Evolutionary conservation across 64 coral and sea anemone genomes (phyloP).

Genomic region (Orbicella faveolata): DNA sequence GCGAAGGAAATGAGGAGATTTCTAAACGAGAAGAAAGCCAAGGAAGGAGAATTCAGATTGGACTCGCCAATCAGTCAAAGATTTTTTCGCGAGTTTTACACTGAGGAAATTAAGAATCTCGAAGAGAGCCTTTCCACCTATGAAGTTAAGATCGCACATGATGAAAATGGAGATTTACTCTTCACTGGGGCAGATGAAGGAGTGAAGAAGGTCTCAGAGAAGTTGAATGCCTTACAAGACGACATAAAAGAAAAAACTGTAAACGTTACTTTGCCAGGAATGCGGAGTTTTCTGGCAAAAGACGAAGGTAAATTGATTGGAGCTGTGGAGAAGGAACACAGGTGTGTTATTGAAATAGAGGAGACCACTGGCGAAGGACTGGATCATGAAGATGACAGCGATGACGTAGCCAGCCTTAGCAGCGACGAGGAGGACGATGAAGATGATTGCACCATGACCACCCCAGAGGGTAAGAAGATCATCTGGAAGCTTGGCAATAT

Average conservation of each 20-base stretch:
- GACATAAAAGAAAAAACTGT: background rate
- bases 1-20: background rate
- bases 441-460: background rate
- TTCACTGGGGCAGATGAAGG: slow-evolving; percentile 8
- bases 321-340: slow-evolving; percentile 3
- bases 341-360: slow-evolving; percentile 21
- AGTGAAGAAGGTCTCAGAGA: background rate
- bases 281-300: slow-evolving; percentile 14
- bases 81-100: background rate
- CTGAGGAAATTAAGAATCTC: background rate
- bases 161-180: background rate
- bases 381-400: background rate
- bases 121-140: background rate
- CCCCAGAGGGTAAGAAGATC: slow-evolving; percentile 24
- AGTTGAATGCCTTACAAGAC: background rate
- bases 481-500: slow-evolving; percentile 20
- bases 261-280: slow-evolving; percentile 5
- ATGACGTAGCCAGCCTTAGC: background rate
- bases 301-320: background rate
- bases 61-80: background rate
- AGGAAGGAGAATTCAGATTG: slow-evolving; percentile 12
- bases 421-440: background rate
- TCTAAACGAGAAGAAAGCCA: slow-evolving; percentile 5
- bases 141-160: background rate
- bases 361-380: background rate